These are phyloP conservation scores for Psammodynastes pulverulentus DNA, from an alignment of 2,113 vertebrate genomes.

Conservation along the genomic window DNA sequence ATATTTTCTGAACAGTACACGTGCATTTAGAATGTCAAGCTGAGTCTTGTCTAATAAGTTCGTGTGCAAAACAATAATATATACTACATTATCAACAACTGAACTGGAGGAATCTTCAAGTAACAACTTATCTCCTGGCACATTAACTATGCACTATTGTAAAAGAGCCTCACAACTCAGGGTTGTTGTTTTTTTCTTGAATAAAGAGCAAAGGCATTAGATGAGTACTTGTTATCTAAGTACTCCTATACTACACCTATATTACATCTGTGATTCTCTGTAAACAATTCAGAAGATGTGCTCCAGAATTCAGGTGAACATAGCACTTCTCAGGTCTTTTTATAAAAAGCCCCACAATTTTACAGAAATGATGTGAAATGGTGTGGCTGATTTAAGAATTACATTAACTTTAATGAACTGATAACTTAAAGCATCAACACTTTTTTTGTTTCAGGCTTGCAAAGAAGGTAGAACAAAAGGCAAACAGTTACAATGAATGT, in stretches of 20 bases:
- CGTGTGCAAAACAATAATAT: constrained; percentile 44
- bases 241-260: background rate
- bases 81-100: constrained; percentile 19
- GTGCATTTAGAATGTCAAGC: constrained; percentile 41
- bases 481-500: background rate
- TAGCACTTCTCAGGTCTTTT: background rate
- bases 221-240: background rate
- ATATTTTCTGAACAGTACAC: constrained; percentile 37
- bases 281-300: background rate
- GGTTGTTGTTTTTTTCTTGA: background rate
- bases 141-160: background rate
- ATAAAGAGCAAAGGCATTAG: background rate
- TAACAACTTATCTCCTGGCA: background rate
- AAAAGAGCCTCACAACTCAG: background rate
- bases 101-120: background rate
- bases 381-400: background rate
- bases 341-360: background rate
- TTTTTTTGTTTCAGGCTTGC: background rate
- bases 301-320: background rate
- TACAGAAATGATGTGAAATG: background rate
- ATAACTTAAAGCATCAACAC: background rate
- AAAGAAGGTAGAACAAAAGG: background rate
- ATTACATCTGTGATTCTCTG: background rate
- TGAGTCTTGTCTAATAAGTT: constrained; percentile 48
- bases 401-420: background rate